phyloP scores from a whole-genome alignment of 2,888 invertebrate species.

The Steinernema carpocapsae region DNA sequence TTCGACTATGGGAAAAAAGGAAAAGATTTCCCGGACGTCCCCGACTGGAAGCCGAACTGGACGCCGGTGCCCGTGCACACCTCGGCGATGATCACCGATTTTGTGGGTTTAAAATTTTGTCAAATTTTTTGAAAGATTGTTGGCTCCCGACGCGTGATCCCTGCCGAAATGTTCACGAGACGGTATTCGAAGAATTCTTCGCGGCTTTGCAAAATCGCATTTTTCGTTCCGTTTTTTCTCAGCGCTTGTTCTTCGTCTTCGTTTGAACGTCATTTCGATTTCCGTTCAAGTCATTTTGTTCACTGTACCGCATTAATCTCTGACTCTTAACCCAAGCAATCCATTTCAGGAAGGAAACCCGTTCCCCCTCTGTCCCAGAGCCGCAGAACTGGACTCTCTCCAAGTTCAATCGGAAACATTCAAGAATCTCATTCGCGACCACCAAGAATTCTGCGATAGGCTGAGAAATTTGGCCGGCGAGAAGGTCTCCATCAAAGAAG shows the following conservation, averaged over 20 bases:
- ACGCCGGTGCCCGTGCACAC: conserved; percentile 10
- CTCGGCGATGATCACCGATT: background rate
- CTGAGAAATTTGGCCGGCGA: conserved; percentile 11
- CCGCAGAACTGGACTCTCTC: background rate
- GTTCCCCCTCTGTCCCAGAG: conserved; percentile 13
- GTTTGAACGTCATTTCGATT: too few species aligned
- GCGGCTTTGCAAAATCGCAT: too few species aligned
- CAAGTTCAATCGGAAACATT: background rate
- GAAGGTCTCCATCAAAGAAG: background rate
- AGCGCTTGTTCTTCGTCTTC: background rate
- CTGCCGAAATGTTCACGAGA: too few species aligned
- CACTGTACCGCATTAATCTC: too few species aligned
- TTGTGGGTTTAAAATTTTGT: too few species aligned
- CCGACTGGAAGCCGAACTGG: conserved; percentile 21
- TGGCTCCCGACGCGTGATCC: too few species aligned
- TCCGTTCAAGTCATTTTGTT: too few species aligned
- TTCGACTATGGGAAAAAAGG: conserved; percentile 23
- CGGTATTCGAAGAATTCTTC: too few species aligned
- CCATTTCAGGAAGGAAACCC: conserved; percentile 30
- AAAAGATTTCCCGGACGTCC: conserved; percentile 1
- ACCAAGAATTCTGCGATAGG: background rate
- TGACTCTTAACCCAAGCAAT: too few species aligned
- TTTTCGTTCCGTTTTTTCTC: too few species aligned
- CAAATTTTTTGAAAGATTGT: too few species aligned
- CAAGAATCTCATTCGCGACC: conserved; percentile 10